These are phyloP conservation scores for Heliconius charithonia DNA, from an alignment of 2,888 invertebrate species.

Conservation along the genomic window DNA sequence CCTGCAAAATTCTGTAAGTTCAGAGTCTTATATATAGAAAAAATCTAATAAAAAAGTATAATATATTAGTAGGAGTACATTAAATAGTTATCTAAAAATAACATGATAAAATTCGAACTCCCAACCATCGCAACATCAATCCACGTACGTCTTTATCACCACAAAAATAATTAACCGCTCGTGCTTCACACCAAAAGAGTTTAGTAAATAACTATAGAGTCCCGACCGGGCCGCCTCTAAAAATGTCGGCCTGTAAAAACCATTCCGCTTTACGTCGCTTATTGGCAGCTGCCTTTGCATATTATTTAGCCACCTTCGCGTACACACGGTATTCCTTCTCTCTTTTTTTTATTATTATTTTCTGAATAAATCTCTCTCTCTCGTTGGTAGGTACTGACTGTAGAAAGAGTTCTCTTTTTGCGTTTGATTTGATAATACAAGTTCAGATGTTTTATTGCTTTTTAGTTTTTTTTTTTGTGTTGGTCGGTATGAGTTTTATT, in stretches of 20 bases:
- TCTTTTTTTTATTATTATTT: not conserved
- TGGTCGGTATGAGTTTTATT: not conserved
- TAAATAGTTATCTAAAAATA: not conserved
- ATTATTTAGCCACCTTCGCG: slow-evolving; percentile 42
- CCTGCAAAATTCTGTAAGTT: no score
- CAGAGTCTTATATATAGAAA: no score
- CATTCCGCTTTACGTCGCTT: slow-evolving; percentile 59
- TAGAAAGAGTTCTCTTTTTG: slow-evolving; percentile 12
- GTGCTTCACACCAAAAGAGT: slow-evolving; percentile 47
- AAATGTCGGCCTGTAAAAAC: slow-evolving; percentile 65
- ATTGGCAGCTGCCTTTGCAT: slow-evolving; percentile 63
- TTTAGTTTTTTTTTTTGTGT: not conserved
- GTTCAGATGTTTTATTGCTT: slow-evolving; percentile 10
- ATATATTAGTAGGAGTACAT: no score
- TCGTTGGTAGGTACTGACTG: not conserved
- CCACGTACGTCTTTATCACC: not conserved
- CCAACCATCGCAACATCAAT: not conserved
- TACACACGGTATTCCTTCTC: slow-evolving; percentile 15
- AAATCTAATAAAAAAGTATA: no score
- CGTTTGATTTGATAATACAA: slow-evolving; percentile 23
- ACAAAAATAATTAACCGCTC: slow-evolving; percentile 35
- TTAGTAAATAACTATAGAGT: slow-evolving; percentile 66
- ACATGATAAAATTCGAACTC: not conserved
- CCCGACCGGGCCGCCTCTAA: slow-evolving; percentile 59
- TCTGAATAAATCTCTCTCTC: slow-evolving; percentile 14